phyloP scores from a whole-genome alignment of 2,888 invertebrate species.

The Metalampra italica region DNA sequence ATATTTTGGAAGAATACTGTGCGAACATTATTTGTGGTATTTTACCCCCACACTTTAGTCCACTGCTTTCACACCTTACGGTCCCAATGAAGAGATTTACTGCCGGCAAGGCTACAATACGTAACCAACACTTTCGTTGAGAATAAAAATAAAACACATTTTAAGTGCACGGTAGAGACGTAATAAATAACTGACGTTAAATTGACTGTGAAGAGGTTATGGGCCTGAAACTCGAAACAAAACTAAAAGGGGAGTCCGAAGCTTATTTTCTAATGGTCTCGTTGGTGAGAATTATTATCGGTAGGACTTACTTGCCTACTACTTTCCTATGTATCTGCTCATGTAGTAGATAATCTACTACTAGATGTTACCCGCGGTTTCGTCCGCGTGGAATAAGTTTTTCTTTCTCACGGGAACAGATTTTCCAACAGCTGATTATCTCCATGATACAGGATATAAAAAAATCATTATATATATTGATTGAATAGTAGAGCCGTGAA shows the following conservation, averaged over 20 bases:
- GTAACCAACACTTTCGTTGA: slow-evolving; percentile 26
- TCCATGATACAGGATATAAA: too few relatives aligned
- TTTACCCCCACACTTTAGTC: slow-evolving; percentile 36
- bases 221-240: slow-evolving; percentile 53
- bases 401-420: too few relatives aligned
- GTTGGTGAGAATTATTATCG: slow-evolving; percentile 6
- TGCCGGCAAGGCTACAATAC: slow-evolving; percentile 29
- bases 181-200: slow-evolving; percentile 72
- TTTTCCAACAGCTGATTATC: too few relatives aligned
- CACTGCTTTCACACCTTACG: slow-evolving; percentile 52
- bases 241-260: slow-evolving; percentile 43
- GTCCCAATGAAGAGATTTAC: slow-evolving; percentile 51
- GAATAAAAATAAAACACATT: slow-evolving; percentile 56
- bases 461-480: too few relatives aligned
- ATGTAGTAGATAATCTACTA: too few relatives aligned
- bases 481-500: too few relatives aligned
- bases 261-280: slow-evolving; percentile 23
- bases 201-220: slow-evolving; percentile 71
- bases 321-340: too few relatives aligned
- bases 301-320: background rate
- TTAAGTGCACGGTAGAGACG: slow-evolving; percentile 62
- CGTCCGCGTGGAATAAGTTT: too few relatives aligned
- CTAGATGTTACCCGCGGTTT: too few relatives aligned
- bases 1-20: background rate
- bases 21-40: background rate